Base-by-base conservation (phyloP, 2,888 invertebrate genomes). In the Penaeus monodon region DNA sequence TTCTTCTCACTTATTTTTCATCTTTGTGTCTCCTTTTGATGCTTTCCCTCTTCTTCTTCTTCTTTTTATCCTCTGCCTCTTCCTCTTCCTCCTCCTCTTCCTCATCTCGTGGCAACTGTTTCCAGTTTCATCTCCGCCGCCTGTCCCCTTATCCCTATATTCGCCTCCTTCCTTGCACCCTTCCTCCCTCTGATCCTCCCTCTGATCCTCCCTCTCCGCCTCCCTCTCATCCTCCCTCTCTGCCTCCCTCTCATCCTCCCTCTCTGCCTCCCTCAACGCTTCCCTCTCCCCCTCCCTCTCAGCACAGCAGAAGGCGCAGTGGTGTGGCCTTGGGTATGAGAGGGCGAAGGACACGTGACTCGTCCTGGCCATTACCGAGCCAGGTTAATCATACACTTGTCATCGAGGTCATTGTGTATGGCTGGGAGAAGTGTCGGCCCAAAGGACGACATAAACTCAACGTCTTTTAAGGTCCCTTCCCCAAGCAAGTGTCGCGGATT, bases 331-430 rank as follows among this genome's bases (percentile, higher is more conserved):
- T 33, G 81, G 81, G 68, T 65, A 24, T 33, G 44, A 73, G 70
- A 73, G 66, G 38, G 80, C 14, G 38, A 73, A 38, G 73, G 22
- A 22, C 73, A 73, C 29, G 29, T 73, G 29, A 73, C 73, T 38
- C 22, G 29, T 29, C 38, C 27, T 22, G 38, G 38, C 38, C 73
- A 73, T 73, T 27, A 29, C n/a, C 29, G 38, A 33, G 33, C 73
- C 73, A 73, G 73, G 27, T 38, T 73, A 73, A 73, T 73, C n/a
- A 73, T 38, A 73, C n/a, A 38, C 38, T 38, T 73, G 73, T 73
- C 73, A 33, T 68, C 29, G 22, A 73, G 33, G 38, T 73, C 73
- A 27, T 73, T 73, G n/a, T 73, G 73, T 27, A 73, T 29, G 29
- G 38, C 73, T 38, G 27, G 22, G 38, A 29, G 22, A 57, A 57